A percentile compares a stretch with the other conserved stretches of the same genome.
phyloP scores from a whole-genome alignment of 2,113 vertebrate species.

The Chamaea fasciata region DNA sequence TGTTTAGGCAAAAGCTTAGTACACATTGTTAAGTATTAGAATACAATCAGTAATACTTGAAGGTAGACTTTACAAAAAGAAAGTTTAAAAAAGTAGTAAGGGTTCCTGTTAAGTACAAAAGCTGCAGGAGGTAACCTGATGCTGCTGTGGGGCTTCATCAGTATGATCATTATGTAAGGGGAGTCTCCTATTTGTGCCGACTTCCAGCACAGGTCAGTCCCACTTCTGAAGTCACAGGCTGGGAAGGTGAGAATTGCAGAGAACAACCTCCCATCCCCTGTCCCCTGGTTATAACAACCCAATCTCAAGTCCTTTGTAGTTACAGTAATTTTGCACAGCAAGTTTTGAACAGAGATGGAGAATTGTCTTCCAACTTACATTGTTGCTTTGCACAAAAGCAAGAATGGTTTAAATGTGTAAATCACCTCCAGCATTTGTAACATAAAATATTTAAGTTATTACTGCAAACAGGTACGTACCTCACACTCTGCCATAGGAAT shows the following conservation, averaged over 20 bases:
- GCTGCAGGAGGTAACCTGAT: not conserved
- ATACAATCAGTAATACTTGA: not conserved
- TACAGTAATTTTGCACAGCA: not conserved
- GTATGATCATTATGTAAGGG: not conserved
- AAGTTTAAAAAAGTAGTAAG: not conserved
- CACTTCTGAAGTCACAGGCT: not conserved
- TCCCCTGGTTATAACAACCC: not conserved
- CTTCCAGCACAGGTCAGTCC: accelerated
- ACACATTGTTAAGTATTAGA: not conserved
- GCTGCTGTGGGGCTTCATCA: not conserved
- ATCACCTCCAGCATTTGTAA: not conserved
- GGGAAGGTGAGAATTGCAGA: not conserved
- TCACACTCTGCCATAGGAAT: not conserved
- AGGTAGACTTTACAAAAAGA: not conserved
- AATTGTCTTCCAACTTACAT: not conserved
- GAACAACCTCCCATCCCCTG: accelerated
- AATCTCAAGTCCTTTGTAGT: not conserved
- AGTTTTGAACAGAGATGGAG: not conserved
- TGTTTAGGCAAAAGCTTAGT: not conserved
- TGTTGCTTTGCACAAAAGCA: not conserved
- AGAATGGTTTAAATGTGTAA: not conserved
- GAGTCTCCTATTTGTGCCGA: not conserved
- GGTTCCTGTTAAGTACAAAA: not conserved
- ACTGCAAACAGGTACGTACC: not conserved
- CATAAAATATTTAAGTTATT: not conserved